These are phyloP conservation scores for Papilio helenus DNA, from an alignment of 1,140 invertebrate species.

Conservation along the genomic window DNA sequence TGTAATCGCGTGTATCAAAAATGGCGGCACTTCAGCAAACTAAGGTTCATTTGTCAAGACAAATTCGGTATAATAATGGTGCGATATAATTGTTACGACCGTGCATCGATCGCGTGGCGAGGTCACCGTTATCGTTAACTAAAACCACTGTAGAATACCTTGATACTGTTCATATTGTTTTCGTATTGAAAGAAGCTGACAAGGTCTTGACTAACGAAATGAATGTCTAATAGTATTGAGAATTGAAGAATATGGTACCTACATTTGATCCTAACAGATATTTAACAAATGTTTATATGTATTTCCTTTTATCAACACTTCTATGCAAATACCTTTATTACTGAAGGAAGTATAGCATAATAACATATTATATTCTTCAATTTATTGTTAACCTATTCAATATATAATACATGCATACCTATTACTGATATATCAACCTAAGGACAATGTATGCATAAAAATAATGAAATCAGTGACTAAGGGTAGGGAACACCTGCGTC, in stretches of 20 bases:
- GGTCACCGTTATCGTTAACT: conserved; percentile 17
- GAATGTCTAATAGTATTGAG: not conserved
- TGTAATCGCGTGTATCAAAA: not conserved
- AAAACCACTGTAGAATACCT: conserved; percentile 18
- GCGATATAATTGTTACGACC: conserved; percentile 14
- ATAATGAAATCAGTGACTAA: conserved; percentile 46
- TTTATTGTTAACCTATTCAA: not conserved
- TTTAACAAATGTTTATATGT: too few relatives aligned
- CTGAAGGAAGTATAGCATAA: not conserved
- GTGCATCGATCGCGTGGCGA: conserved; percentile 19
- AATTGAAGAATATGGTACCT: not conserved
- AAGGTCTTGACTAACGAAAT: not conserved
- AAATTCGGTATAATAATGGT: conserved; percentile 28
- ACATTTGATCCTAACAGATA: too few relatives aligned
- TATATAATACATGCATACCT: not conserved
- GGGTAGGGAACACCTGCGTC: conserved; percentile 49
- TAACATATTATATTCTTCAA: not conserved
- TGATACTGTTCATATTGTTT: conserved; percentile 19
- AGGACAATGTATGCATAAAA: conserved; percentile 42
- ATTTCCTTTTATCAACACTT: not conserved
- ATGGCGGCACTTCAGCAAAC: conserved; percentile 3
- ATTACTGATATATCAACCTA: not conserved
- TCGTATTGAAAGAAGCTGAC: not conserved
- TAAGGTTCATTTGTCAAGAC: conserved; percentile 24
- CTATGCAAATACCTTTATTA: not conserved